Evolutionary conservation across 1,140 invertebrate genomes (phyloP).

Genomic region (Neodiprion pinetum): DNA sequence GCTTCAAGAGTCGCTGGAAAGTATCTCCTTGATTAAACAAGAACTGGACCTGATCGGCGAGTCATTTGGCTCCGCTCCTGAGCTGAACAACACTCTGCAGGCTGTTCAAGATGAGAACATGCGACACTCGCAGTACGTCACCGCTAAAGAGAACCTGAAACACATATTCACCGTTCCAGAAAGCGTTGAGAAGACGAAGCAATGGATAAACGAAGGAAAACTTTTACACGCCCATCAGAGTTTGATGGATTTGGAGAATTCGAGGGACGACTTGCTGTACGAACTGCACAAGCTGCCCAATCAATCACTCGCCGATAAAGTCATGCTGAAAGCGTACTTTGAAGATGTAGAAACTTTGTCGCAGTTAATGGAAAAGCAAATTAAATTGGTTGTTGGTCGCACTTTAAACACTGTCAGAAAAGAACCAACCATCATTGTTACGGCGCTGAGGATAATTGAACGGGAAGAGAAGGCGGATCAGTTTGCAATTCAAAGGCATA

Average conservation of each 20-base stretch:
- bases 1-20: constrained; percentile 81
- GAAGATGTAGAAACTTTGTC: constrained; percentile 93
- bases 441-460: constrained; percentile 94
- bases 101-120: constrained; percentile 92
- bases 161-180: constrained; percentile 98
- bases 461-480: constrained; percentile 93
- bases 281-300: constrained; percentile 94
- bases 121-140: constrained; percentile 93
- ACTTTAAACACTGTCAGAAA: constrained; percentile 94
- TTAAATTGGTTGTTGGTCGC: constrained; percentile 87
- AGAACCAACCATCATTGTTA: constrained; percentile 96
- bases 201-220: constrained; percentile 95
- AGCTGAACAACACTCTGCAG: constrained; percentile 79
- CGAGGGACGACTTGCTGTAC: constrained; percentile 92
- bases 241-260: constrained; percentile 94
- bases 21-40: constrained; percentile 80
- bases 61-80: constrained; percentile 71
- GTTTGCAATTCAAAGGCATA: constrained; percentile 78
- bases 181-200: constrained; percentile 93
- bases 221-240: constrained; percentile 94
- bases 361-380: constrained; percentile 88
- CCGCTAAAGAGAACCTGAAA: constrained; percentile 97
- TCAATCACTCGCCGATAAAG: constrained; percentile 88
- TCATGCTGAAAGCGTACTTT: constrained; percentile 94
- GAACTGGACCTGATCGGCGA: constrained; percentile 58